A percentile compares a stretch with the other conserved stretches of the same genome.
phyloP scores from a whole-genome alignment of 2,113 vertebrate genomes.

The Anthoscopus minutus region DNA sequence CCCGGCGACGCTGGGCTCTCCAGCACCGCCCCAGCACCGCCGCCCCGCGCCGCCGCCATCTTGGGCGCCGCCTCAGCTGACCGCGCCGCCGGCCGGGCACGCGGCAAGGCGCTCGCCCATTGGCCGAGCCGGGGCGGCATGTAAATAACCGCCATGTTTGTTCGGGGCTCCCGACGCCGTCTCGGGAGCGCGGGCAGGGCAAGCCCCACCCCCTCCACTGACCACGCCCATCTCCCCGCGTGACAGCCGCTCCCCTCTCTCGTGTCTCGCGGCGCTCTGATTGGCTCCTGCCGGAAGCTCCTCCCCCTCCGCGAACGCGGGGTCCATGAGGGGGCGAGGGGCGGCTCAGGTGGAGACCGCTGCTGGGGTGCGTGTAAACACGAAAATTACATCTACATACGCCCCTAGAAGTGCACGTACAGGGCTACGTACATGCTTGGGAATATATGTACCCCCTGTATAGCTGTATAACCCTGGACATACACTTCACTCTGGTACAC shows the following conservation, averaged over 20 bases:
- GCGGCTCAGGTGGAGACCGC: fast-evolving
- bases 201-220: fast-evolving
- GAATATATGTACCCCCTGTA: too few relatives aligned
- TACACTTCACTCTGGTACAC: neutral
- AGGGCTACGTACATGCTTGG: fast-evolving
- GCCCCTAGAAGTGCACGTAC: fast-evolving
- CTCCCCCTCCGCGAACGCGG: fast-evolving
- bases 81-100: neutral
- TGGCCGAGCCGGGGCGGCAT: neutral
- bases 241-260: fast-evolving
- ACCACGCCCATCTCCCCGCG: fast-evolving
- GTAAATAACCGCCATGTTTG: conserved; percentile 48
- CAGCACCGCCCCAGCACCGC: neutral
- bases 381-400: fast-evolving
- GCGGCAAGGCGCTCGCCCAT: neutral
- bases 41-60: neutral
- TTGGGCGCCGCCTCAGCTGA: neutral
- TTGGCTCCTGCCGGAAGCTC: fast-evolving
- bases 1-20: neutral
- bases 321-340: fast-evolving
- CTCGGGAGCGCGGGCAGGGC: fast-evolving
- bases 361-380: fast-evolving
- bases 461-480: too few relatives aligned
- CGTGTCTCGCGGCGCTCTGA: fast-evolving
- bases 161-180: neutral